Conservation (phyloP, 2,113 vertebrate genomes). For the Sinocyclocheilus grahami region DNA sequence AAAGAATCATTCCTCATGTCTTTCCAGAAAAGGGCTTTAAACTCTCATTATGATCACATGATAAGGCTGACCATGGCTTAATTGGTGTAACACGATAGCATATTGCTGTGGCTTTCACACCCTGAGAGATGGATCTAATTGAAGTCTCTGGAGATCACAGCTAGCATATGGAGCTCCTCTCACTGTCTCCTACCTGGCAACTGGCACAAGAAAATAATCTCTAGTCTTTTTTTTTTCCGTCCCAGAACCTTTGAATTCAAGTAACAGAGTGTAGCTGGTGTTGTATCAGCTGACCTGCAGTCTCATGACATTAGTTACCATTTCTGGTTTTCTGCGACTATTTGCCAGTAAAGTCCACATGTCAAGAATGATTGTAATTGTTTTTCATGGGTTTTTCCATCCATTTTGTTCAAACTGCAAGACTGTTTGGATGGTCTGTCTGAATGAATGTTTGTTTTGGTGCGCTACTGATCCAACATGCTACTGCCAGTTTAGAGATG, state of each 20-base stretch:
- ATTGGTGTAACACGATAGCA: constrained; percentile 33
- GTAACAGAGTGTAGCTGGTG: constrained; percentile 32
- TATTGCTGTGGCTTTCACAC: constrained; percentile 33
- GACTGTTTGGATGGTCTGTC: not conserved
- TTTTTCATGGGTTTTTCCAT: constrained; percentile 19
- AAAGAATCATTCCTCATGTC: not conserved
- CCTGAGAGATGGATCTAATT: constrained; percentile 26
- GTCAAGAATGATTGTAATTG: not conserved
- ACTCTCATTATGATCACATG: constrained; percentile 10
- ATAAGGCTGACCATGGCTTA: constrained; percentile 9
- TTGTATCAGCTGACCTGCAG: constrained; percentile 52
- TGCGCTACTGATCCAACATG: not conserved
- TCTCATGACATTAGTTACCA: constrained; percentile 46
- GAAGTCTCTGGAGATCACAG: constrained; percentile 25
- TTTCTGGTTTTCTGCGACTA: not conserved
- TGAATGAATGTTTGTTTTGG: not conserved
- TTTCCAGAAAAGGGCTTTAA: constrained; percentile 19
- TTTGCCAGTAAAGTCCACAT: not conserved
- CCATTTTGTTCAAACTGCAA: not conserved
- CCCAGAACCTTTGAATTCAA: constrained; percentile 17
- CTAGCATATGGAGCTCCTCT: constrained; percentile 28
- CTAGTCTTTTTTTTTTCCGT: not conserved
- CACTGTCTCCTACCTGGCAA: constrained; percentile 45
- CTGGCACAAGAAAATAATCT: constrained; percentile 37
- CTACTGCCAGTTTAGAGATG: not conserved